A percentile compares a stretch with the other conserved stretches of the same genome.
Evolutionary conservation across 2,113 vertebrate genomes (phyloP).

Genomic region (Pseudorectes ferrugineus): DNA sequence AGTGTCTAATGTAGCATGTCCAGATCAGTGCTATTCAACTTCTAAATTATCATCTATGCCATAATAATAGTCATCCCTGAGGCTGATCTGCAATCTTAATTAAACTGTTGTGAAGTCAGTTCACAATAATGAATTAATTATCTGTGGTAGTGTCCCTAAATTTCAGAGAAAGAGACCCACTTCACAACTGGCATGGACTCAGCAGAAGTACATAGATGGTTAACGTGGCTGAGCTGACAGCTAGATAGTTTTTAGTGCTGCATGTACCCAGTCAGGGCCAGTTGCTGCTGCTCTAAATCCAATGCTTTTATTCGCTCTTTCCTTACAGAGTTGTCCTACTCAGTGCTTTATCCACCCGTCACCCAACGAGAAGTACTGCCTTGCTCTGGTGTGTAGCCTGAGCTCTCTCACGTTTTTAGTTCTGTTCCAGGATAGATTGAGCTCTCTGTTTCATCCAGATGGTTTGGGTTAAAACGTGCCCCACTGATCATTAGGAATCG

Average conservation of each 20-base stretch:
- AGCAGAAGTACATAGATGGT: not conserved
- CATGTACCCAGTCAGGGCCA: not conserved
- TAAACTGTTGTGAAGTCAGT: constrained; percentile 16
- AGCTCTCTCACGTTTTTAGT: not conserved
- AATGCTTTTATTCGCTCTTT: not conserved
- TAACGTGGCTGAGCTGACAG: not conserved
- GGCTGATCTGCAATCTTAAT: constrained; percentile 6
- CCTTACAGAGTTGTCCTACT: not conserved
- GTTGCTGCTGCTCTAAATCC: not conserved
- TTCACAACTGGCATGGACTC: not conserved
- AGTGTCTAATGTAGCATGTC: not conserved
- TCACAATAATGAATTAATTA: not conserved
- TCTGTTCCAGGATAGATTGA: fast-evolving
- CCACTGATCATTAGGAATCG: not conserved
- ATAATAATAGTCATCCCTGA: not conserved
- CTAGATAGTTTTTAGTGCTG: not conserved
- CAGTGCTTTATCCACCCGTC: fast-evolving
- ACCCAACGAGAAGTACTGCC: fast-evolving
- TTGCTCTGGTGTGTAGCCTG: not conserved
- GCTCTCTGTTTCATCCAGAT: not conserved
- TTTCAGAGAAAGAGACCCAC: not conserved
- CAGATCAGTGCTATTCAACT: not conserved
- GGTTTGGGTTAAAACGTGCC: not conserved
- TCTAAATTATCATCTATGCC: not conserved
- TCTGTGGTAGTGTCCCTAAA: not conserved